phyloP scores from a whole-genome alignment of 2,113 vertebrate species.

The Ursus arctos region DNA sequence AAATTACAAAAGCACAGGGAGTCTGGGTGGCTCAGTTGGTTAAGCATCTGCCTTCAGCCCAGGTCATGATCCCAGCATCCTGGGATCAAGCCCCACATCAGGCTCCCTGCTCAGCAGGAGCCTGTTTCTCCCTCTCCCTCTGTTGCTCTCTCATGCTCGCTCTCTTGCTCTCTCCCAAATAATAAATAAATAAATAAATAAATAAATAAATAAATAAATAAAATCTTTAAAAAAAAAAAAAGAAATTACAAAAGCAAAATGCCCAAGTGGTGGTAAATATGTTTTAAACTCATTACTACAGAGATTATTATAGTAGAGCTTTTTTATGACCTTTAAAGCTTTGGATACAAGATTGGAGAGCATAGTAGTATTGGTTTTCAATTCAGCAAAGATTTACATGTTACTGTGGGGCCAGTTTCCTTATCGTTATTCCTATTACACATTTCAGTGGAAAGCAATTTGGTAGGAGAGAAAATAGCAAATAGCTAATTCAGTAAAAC shows the following conservation, averaged over 20 bases:
- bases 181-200: background rate
- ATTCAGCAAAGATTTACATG: background rate
- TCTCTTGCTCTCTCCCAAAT: background rate
- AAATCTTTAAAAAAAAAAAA: no score
- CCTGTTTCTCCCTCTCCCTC: background rate
- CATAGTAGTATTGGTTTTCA: background rate
- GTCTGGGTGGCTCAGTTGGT: background rate
- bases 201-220: no score
- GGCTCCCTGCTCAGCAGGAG: background rate
- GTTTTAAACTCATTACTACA: background rate
- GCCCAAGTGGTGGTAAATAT: background rate
- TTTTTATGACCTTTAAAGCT: background rate
- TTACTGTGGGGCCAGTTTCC: background rate
- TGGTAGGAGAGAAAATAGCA: background rate
- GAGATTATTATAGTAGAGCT: background rate
- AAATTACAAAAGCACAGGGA: background rate
- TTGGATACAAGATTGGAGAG: background rate
- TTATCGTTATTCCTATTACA: background rate
- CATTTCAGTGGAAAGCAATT: background rate
- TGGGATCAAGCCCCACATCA: background rate
- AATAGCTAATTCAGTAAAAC: constrained; percentile 23
- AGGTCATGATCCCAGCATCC: background rate
- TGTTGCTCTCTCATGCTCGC: background rate
- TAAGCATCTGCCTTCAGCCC: no score
- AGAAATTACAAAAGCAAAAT: background rate